Evolutionary conservation across 2,888 invertebrate genomes (phyloP), one percentile per base, ranked within the genome.

Genomic region (Tipula helvola): DNA sequence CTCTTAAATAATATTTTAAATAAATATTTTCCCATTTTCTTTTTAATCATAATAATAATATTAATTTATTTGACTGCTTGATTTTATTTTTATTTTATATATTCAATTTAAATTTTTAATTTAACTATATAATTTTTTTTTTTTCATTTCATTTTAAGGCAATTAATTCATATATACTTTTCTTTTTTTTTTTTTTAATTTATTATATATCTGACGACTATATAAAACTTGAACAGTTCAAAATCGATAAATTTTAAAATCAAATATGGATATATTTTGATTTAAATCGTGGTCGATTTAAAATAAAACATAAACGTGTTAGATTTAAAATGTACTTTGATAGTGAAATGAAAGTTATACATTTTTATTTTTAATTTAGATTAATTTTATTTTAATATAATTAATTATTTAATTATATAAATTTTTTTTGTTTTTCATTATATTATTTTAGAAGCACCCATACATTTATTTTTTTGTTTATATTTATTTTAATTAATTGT

Each of bases 101-200:
- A 52, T 71, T 71, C 28, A 71, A 71, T 28, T 71, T 71, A 71
- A 71, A 71, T 71, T 71, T 71, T 71, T n/a, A 71, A 71, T 71
- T 71, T 71, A 71, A 71, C 71, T 71, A 71, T 71, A 71, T 71
- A 71, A 71, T 71, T 71, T 71, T 71, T 57, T 71, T 57, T 71
- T 71, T 71, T 28, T 71, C 71, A 71, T 71, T 71, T 71, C 71
- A 28, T 71, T 71, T 71, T 71, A 71, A 71, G 71, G 71, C 71
- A 71, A 71, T 71, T 71, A 71, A 71, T 71, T 71, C 71, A 71
- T 71, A 71, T 71, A 71, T 71, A 71, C 71, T 71, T 71, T 71
- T 28, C 71, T 57, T 16, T 57, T 18, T 71, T 57, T 18, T 71
- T 71, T 52, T 71, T 10, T 71, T 28, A 71, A 71, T 71, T 71